Evolutionary conservation across 2,888 invertebrate genomes (phyloP).

Genomic region (Bombylius discolor): DNA sequence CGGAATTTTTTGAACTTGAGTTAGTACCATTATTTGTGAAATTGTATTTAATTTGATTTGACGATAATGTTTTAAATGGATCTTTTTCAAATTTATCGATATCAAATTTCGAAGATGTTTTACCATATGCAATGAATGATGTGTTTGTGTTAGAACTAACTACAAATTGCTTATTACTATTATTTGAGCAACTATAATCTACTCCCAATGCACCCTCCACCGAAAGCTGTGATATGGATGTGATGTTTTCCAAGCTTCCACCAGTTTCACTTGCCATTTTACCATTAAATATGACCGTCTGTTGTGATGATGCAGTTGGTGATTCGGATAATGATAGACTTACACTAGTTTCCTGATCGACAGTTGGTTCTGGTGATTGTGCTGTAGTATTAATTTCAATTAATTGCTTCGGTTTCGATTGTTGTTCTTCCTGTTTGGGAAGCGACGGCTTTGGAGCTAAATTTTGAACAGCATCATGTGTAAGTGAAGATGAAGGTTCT

Average conservation of each 20-base stretch:
- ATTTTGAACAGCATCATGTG: not conserved
- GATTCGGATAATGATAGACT: slow-evolving; percentile 14
- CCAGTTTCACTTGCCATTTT: slow-evolving; percentile 41
- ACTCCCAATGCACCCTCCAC: slow-evolving; percentile 3
- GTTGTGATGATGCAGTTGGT: slow-evolving; percentile 7
- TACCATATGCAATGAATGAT: not conserved
- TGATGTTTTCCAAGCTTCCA: not conserved
- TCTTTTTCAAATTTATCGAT: not conserved
- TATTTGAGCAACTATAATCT: not conserved
- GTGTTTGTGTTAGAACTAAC: not conserved
- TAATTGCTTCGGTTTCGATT: not conserved
- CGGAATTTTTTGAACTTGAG: not conserved
- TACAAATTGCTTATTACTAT: not conserved
- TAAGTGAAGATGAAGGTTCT: slow-evolving; percentile 2
- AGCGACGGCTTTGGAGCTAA: not conserved
- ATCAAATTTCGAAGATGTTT: not conserved
- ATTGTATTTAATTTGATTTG: not conserved
- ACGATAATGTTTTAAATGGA: not conserved
- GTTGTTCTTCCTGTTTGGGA: not conserved
- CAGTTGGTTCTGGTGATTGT: slow-evolving; percentile 2
- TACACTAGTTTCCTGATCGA: slow-evolving; percentile 15
- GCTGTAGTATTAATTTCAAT: not conserved
- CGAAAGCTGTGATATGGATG: slow-evolving; percentile 1
- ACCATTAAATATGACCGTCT: slow-evolving; percentile 41
- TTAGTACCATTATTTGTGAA: not conserved